Conservation (phyloP, 1,140 invertebrate species). For the Eumeta japonica region DNA sequence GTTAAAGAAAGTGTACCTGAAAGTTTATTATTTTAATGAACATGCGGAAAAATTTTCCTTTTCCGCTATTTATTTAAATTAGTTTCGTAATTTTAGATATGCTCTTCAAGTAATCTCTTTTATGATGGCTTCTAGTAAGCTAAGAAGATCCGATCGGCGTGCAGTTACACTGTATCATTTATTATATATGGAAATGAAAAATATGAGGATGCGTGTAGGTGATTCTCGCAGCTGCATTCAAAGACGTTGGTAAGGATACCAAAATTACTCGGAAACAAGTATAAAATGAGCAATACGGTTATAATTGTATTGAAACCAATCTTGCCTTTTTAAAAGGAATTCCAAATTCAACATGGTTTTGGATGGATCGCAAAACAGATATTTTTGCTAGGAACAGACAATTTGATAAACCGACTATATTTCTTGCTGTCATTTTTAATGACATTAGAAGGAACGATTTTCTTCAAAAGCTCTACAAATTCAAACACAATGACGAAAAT, state of each 20-base stretch:
- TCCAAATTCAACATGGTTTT: slow-evolving; percentile 1
- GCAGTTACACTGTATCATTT: slow-evolving; percentile 14
- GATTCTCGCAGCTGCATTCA: slow-evolving; percentile 17
- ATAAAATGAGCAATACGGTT: background rate
- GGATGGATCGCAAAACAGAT: slow-evolving; percentile 7
- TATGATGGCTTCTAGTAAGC: slow-evolving; percentile 18
- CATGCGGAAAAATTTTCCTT: slow-evolving; percentile 26
- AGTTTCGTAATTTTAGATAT: slow-evolving; percentile 14
- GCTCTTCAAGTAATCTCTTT: slow-evolving; percentile 10
- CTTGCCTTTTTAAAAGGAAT: background rate
- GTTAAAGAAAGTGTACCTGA: slow-evolving; percentile 16
- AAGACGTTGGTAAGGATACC: slow-evolving; percentile 14
- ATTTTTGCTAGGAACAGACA: slow-evolving; percentile 8
- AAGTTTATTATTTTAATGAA: slow-evolving; percentile 20
- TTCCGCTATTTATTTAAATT: slow-evolving; percentile 19
- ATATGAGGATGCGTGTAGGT: slow-evolving; percentile 13
- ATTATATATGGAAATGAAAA: slow-evolving; percentile 19
- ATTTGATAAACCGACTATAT: slow-evolving; percentile 9
- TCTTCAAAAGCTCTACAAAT: slow-evolving; percentile 23
- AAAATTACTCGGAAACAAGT: slow-evolving; percentile 16
- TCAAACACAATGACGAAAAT: slow-evolving; percentile 17
- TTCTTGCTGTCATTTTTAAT: slow-evolving; percentile 6
- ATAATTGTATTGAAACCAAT: slow-evolving; percentile 1
- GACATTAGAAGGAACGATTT: slow-evolving; percentile 10
- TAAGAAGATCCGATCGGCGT: slow-evolving; percentile 14